A percentile compares a stretch with the other conserved stretches of the same genome.
Evolutionary conservation across 2,888 invertebrate species (phyloP).

Genomic region (Congeria kusceri): DNA sequence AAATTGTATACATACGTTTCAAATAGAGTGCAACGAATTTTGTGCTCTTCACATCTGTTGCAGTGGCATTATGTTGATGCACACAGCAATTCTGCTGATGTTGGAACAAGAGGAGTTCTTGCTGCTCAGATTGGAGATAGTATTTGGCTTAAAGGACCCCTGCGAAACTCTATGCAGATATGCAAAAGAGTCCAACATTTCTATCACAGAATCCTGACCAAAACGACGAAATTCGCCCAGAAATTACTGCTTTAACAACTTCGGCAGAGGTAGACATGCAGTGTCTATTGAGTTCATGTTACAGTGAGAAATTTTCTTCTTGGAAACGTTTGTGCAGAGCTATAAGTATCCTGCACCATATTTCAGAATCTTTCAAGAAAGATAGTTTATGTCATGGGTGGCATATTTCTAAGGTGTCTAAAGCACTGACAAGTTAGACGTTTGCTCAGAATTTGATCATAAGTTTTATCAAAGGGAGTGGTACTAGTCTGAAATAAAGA

Average conservation of each 20-base stretch:
- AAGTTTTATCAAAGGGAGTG: slow-evolving; percentile 22
- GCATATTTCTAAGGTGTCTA: slow-evolving; percentile 15
- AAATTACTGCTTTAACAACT: slow-evolving; percentile 15
- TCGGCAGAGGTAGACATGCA: background rate
- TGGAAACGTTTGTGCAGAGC: slow-evolving; percentile 18
- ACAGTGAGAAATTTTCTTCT: slow-evolving; percentile 37
- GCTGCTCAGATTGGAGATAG: slow-evolving; percentile 7
- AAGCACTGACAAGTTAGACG: background rate
- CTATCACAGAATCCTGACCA: slow-evolving; percentile 20
- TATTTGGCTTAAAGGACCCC: slow-evolving; percentile 48
- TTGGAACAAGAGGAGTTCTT: slow-evolving; percentile 27
- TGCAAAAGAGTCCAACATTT: too few relatives aligned
- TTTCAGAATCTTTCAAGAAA: slow-evolving; percentile 9
- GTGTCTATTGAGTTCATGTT: background rate
- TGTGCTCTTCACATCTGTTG: slow-evolving; percentile 14
- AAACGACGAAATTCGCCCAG: slow-evolving; percentile 36
- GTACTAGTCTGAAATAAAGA: slow-evolving; percentile 24
- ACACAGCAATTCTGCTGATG: slow-evolving; percentile 46
- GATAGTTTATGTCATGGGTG: slow-evolving; percentile 15
- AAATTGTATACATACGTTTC: slow-evolving; percentile 56
- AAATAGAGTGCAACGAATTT: slow-evolving; percentile 50
- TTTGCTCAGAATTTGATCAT: slow-evolving; percentile 39
- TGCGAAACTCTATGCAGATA: too few relatives aligned
- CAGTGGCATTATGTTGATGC: slow-evolving; percentile 51
- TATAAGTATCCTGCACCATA: slow-evolving; percentile 20